These are phyloP conservation scores for Xyliphius kryptos DNA, from an alignment of 2,113 vertebrate genomes.

Conservation along the genomic window DNA sequence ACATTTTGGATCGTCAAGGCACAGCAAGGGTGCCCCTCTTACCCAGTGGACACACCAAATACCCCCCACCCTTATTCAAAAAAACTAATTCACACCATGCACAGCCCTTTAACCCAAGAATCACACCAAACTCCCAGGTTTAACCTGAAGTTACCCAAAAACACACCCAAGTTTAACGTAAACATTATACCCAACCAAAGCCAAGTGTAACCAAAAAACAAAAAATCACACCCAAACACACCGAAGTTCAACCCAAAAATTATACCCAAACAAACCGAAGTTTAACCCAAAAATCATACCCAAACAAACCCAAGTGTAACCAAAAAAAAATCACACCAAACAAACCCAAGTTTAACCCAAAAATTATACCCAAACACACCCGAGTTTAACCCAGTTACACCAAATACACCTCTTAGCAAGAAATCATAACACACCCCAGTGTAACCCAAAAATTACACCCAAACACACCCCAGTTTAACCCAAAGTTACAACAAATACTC, in stretches of 20 bases:
- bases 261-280: not conserved
- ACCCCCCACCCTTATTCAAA: not conserved
- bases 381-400: too few relatives aligned
- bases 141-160: not conserved
- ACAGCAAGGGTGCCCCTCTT: too few relatives aligned
- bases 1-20: too few relatives aligned
- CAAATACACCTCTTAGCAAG: too few relatives aligned
- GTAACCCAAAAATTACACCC: not conserved
- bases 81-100: not conserved
- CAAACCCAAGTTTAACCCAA: not conserved
- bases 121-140: too few relatives aligned
- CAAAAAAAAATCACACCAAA: not conserved
- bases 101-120: not conserved
- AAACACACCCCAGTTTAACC: not conserved
- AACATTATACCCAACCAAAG: not conserved
- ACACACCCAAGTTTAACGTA: not conserved
- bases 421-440: too few relatives aligned
- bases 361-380: not conserved
- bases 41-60: not conserved
- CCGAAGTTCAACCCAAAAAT: not conserved
- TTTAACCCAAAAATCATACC: not conserved
- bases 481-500: not conserved
- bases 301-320: not conserved
- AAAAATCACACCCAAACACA: not conserved
- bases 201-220: too few relatives aligned